Percentiles rank a stretch among this genome's conserved stretches.
These are phyloP conservation scores for Fopius arisanus DNA, from an alignment of 1,140 invertebrate genomes.

Conservation along the genomic window DNA sequence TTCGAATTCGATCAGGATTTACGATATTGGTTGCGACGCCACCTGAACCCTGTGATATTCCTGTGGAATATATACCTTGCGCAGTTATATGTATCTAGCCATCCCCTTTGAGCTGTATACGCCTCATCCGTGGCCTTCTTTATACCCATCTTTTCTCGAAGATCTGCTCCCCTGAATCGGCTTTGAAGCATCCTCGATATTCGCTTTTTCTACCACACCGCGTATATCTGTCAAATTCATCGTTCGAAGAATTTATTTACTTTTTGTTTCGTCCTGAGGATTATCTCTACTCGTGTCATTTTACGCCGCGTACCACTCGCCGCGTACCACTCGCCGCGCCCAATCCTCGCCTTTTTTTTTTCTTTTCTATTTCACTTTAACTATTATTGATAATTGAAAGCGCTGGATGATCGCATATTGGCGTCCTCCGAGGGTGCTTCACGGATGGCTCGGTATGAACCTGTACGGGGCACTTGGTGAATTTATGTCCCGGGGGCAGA, in stretches of 20 bases:
- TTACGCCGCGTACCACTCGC: too few relatives aligned
- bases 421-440: constrained; percentile 9
- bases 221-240: neutral
- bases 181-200: constrained; percentile 2
- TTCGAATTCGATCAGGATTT: constrained; percentile 56
- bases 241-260: neutral
- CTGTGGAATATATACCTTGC: constrained; percentile 2
- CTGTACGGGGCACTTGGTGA: constrained; percentile 38
- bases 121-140: constrained; percentile 8
- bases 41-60: constrained; percentile 50
- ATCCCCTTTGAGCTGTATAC: neutral
- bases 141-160: neutral
- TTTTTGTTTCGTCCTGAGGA: neutral
- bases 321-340: too few relatives aligned
- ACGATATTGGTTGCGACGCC: constrained; percentile 60
- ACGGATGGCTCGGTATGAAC: constrained; percentile 30
- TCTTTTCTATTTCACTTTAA: neutral
- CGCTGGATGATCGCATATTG: constrained; percentile 23
- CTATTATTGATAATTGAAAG: constrained; percentile 18
- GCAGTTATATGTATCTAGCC: constrained; percentile 7
- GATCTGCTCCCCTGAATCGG: neutral
- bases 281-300: neutral
- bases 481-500: constrained; percentile 54
- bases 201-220: neutral
- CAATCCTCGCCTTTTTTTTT: neutral